Evolutionary conservation across 2,888 invertebrate species (phyloP), one percentile per base, ranked within the genome.

Genomic region (Notodonta ziczac): DNA sequence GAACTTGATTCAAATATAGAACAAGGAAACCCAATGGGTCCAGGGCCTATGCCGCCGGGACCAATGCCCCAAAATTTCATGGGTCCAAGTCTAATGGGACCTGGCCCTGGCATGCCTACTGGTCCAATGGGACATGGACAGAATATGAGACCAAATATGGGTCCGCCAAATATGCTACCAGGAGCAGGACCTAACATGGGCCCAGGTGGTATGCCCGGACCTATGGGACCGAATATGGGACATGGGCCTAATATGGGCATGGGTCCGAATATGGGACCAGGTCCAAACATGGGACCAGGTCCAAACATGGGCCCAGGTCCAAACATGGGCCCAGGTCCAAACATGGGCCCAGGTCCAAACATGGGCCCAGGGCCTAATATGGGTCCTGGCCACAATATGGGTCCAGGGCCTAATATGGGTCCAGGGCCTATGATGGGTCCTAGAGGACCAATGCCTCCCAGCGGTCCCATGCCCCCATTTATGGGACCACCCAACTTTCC

Each of bases 401-500:
- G 72, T 0, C 67, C 65, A 24, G 79, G 79, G 0, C 70, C 72
- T 2, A 69, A 67, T 40, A 73, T 76, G 75, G 73, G 71, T 8
- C 77, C 76, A 6, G 79, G 84, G 35, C 80, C 82, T n/a, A 80
- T 80, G 65, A 85, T 85, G 81, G 84, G 83, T 12, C 82, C 82
- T 14, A 69, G 66, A 58, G 73, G 73, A 4, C 79, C 77, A 2
- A 77, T 73, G 71, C 77, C 75, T 14, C 84, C 82, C 40, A 84
- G 85, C 60, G 83, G 80, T 35, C 77, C 76, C 40, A 84, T 87
- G 84, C 86, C 86, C 5, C 86, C 86, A 13, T 83, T 81, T 65
- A 87, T 90, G 84, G 86, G 89, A 1, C 90, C 90, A 1, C 89
- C 89, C 4, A 90, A 90, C 69, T 90, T 84, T 55, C 82, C 82